Base-by-base conservation (phyloP, 2,888 invertebrate species). In the Chydorus sphaericus region DNA sequence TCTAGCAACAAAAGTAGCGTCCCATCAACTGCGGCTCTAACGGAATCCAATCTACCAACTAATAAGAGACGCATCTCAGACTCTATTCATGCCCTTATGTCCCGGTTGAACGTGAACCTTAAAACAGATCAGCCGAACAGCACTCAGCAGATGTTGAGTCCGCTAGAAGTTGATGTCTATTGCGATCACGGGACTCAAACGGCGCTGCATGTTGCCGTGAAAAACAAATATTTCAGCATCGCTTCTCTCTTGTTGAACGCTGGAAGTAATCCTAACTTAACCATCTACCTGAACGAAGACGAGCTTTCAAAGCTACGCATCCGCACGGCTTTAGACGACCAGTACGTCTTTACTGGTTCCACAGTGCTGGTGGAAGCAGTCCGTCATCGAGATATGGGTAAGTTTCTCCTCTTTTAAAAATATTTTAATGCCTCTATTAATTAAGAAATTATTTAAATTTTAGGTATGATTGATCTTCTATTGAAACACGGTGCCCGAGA, bases 51-150 rank as follows among this genome's bases (percentile, higher is more conserved):
- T 14, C 28, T 28, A 3, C 23, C 28, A 14, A 44, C 44, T 5
- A 80, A 74, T 3, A 79, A 82, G 49, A 77, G 81, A 61, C 77
- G 86, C 59, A 85, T 91, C 62, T 89, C 90, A 0, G 82, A 84
- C 64, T 89, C 90, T 1, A 90, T 91, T 60, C 89, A 89, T 65
- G 84, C 86, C 26, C 83, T 91, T 50, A 87, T 92, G 76, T 85
- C 83, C 50, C 82, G 83, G 62, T 72, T 91, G 54, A 87, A 83
- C 63, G 63, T 60, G 55, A 62, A 62, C 11, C 62, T 60, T 58
- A 62, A 60, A 60, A 63, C 62, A 55, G 58, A 60, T 26, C 57
- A 58, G 16, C 39, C 50, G 33, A 54, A 48, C 11, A 55, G 29
- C 11, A 20, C 30, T 23, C 23, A 66, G 31, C 63, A 64, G 60